Conservation (phyloP, 2,888 invertebrate genomes). For the Eilema depressum region DNA sequence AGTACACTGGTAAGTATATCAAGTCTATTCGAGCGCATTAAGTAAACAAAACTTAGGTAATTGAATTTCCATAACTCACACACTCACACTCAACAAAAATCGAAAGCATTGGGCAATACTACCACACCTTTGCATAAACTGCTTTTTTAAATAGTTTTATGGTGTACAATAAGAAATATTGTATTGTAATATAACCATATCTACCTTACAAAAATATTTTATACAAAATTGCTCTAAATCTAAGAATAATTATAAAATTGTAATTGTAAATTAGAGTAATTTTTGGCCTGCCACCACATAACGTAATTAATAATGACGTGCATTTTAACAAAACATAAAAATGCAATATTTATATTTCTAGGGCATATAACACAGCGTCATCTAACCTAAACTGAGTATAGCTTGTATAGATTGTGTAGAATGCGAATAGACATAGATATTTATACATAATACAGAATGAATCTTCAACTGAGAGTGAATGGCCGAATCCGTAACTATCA, state of each 20-base stretch:
- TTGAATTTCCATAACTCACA: not conserved
- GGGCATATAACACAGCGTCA: not conserved
- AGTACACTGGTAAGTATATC: no score
- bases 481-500: no score
- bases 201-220: not conserved
- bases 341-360: not conserved
- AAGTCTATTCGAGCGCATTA: not conserved
- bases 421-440: not conserved
- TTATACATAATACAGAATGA: no score
- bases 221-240: not conserved
- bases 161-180: not conserved
- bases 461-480: no score
- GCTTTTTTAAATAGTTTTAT: not conserved
- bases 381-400: conserved; percentile 1
- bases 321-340: not conserved
- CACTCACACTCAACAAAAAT: no score
- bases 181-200: not conserved
- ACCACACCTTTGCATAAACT: not conserved
- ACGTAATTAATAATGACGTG: not conserved
- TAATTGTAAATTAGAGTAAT: not conserved
- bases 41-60: not conserved
- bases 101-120: not conserved
- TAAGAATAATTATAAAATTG: not conserved
- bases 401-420: not conserved
- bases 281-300: not conserved